These are phyloP conservation scores for Holothuria glaberrima DNA, from an alignment of 35 echinoderm and acorn worm species.

Conservation along the genomic window DNA sequence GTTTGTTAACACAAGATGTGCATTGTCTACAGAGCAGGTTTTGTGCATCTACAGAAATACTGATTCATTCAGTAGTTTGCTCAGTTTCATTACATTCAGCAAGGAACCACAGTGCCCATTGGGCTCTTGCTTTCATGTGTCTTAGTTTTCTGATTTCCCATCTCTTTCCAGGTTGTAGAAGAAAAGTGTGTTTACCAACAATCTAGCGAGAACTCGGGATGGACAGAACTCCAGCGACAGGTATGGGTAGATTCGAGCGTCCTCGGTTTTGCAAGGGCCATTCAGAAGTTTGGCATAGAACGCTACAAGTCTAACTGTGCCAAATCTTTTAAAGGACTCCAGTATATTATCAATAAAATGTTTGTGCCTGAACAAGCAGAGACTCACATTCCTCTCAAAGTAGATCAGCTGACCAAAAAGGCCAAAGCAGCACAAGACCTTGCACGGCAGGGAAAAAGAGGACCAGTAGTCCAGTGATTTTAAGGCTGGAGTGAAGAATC, in stretches of 20 bases:
- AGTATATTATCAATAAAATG: conserved; percentile 75
- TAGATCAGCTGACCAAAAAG: conserved; percentile 53
- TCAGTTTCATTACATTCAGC: too few species aligned
- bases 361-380: conserved; percentile 59
- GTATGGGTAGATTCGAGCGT: conserved; percentile 87
- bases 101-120: too few species aligned
- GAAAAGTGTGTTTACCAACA: conserved; percentile 82
- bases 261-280: conserved; percentile 64
- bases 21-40: too few species aligned
- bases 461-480: not conserved
- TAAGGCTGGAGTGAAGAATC: not conserved
- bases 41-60: too few species aligned
- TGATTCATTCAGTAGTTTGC: too few species aligned
- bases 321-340: conserved; percentile 80
- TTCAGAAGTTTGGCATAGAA: conserved; percentile 81
- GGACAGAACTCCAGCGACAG: conserved; percentile 75
- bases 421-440: conserved; percentile 44
- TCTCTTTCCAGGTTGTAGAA: conserved; percentile 75
- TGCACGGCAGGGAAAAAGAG: conserved; percentile 27
- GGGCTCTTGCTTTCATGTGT: too few species aligned
- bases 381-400: conserved; percentile 19
- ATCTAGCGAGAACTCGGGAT: conserved; percentile 69
- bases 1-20: too few species aligned
- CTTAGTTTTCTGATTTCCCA: not conserved
- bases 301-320: conserved; percentile 82